Conservation (phyloP, 2,113 vertebrate genomes). For the Ascaphus truei region DNA sequence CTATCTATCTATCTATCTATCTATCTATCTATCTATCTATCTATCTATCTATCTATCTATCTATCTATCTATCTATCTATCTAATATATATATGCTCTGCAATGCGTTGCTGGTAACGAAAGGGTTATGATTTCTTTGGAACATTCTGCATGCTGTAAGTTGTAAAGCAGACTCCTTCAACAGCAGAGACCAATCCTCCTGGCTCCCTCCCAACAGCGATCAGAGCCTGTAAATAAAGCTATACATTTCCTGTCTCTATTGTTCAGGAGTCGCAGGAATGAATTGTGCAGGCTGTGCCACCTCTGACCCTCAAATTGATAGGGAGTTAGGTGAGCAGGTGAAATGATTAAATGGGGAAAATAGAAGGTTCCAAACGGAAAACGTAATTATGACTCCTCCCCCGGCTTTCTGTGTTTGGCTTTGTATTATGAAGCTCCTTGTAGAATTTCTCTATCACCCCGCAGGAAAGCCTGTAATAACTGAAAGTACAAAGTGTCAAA, state of each 20-base stretch:
- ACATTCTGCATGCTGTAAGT: too few species aligned
- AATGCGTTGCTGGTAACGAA: too few species aligned
- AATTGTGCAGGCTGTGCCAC: neutral
- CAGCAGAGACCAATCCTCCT: neutral
- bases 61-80: too few species aligned
- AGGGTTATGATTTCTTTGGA: too few species aligned
- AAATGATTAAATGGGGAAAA: constrained; percentile 34
- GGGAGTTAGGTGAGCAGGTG: constrained; percentile 35
- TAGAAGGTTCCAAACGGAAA: constrained; percentile 12
- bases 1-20: too few species aligned
- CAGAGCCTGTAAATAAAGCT: constrained; percentile 9
- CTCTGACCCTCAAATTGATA: neutral
- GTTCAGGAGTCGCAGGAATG: neutral
- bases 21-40: too few species aligned
- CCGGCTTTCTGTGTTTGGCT: constrained; percentile 37
- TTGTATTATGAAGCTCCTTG: constrained; percentile 51
- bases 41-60: too few species aligned
- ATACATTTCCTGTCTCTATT: neutral
- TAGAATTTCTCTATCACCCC: constrained; percentile 56
- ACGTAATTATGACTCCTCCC: constrained; percentile 21
- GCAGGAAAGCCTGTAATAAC: constrained; percentile 63
- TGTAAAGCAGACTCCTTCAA: too few species aligned
- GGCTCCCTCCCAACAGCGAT: neutral
- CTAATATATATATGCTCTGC: too few species aligned
- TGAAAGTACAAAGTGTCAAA: constrained; percentile 65